phyloP scores from a whole-genome alignment of 1,140 invertebrate genomes.

The Cyphomyrmex costatus region DNA sequence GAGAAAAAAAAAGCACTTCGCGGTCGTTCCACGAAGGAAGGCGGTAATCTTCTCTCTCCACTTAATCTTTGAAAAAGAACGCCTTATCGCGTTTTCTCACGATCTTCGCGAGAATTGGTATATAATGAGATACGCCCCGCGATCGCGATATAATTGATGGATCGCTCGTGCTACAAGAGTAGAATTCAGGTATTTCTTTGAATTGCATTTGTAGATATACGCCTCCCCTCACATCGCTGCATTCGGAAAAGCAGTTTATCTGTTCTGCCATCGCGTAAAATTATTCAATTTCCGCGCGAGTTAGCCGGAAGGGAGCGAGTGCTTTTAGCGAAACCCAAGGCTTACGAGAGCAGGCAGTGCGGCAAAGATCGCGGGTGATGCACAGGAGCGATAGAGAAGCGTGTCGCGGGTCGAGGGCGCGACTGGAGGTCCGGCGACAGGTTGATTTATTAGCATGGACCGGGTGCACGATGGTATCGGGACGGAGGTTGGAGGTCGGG shows the following conservation, averaged over 20 bases:
- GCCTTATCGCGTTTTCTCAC: slow-evolving; percentile 17
- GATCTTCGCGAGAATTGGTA: neutral
- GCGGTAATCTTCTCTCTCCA: neutral
- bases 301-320: neutral
- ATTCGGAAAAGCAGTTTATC: slow-evolving; percentile 6
- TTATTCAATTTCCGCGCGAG: slow-evolving; percentile 47
- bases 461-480: slow-evolving; percentile 55
- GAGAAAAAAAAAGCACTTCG: slow-evolving; percentile 26
- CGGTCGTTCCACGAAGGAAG: neutral
- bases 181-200: neutral
- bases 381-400: slow-evolving; percentile 31
- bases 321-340: slow-evolving; percentile 9
- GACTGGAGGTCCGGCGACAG: slow-evolving; percentile 31
- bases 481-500: slow-evolving; percentile 52
- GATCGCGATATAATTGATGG: neutral
- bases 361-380: neutral
- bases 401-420: slow-evolving; percentile 42
- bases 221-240: too few species aligned
- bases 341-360: neutral
- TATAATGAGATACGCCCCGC: neutral
- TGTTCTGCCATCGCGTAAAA: slow-evolving; percentile 16
- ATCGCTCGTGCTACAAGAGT: too few species aligned
- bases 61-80: neutral
- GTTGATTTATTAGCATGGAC: slow-evolving; percentile 62
- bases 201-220: neutral